Percentiles rank a stretch among this genome's conserved stretches.
Evolutionary conservation across 2,113 vertebrate species (phyloP).

Genomic region (Siniperca chuatsi): DNA sequence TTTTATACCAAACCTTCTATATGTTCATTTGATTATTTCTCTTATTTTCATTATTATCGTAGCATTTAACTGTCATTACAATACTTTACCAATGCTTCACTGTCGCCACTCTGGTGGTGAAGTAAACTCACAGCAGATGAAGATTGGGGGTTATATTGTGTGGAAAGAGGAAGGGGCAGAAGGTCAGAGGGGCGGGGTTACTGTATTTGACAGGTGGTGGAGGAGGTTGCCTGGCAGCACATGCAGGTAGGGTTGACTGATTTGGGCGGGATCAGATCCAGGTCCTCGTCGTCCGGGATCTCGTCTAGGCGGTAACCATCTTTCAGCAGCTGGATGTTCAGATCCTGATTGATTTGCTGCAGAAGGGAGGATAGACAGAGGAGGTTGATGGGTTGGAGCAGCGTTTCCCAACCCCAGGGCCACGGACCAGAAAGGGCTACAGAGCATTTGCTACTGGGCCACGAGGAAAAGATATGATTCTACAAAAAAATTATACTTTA

Average conservation of each 20-base stretch:
- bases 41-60: constrained; percentile 64
- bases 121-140: constrained; percentile 73
- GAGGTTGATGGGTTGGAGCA: neutral
- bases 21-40: constrained; percentile 65
- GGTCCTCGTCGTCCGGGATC: constrained; percentile 97
- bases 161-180: constrained; percentile 41
- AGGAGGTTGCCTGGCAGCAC: constrained; percentile 98
- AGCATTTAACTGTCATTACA: constrained; percentile 62
- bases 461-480: no score
- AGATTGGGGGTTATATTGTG: constrained; percentile 59
- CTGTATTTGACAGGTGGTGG: constrained; percentile 98
- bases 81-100: constrained; percentile 68
- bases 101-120: constrained; percentile 57
- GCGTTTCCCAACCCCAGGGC: neutral
- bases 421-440: accelerated
- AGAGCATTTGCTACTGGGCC: neutral
- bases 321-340: constrained; percentile 99
- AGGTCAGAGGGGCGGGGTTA: constrained; percentile 80
- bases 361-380: constrained; percentile 61
- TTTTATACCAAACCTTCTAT: constrained; percentile 51
- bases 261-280: constrained; percentile 97
- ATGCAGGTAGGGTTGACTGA: constrained; percentile 99
- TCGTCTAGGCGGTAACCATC: constrained; percentile 98
- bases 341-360: constrained; percentile 99
- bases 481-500: no score